These are phyloP conservation scores for Phrynocephalus versicolor DNA, from an alignment of 2,113 vertebrate genomes.

Conservation along the genomic window DNA sequence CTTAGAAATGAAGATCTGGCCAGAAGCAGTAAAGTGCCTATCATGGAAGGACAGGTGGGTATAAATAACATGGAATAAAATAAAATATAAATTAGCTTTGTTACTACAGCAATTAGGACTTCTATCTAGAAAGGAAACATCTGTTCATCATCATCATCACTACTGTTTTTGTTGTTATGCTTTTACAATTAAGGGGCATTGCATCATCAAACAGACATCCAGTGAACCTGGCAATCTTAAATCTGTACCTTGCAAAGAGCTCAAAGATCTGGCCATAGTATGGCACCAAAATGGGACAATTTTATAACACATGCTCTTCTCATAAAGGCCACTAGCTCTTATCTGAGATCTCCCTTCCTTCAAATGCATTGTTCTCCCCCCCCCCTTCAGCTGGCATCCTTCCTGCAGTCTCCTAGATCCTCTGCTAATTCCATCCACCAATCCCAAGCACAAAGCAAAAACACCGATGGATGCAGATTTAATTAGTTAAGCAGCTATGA, in stretches of 20 bases:
- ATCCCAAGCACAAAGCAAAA: background rate
- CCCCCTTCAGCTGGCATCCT: too few relatives aligned
- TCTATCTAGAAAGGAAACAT: background rate
- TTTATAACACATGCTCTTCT: background rate
- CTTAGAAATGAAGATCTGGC: too few relatives aligned
- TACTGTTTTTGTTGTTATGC: too few relatives aligned
- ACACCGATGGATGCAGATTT: background rate
- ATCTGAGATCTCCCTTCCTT: too few relatives aligned
- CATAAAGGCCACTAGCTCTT: too few relatives aligned
- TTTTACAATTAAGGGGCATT: too few relatives aligned
- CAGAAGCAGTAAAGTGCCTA: background rate
- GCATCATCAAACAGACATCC: background rate
- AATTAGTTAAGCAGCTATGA: background rate
- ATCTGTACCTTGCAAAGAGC: background rate
- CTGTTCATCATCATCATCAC: background rate
- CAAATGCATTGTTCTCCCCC: too few relatives aligned
- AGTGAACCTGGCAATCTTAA: background rate
- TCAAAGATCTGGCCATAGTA: background rate
- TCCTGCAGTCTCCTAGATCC: background rate
- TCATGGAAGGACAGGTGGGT: too few relatives aligned
- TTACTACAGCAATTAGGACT: background rate
- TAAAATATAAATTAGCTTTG: too few relatives aligned
- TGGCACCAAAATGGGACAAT: background rate
- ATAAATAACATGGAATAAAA: too few relatives aligned
- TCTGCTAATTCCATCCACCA: background rate